Percentiles rank a stretch among this genome's conserved stretches.
Evolutionary conservation across 2,888 invertebrate species (phyloP).

Genomic region (Buathra laborator): DNA sequence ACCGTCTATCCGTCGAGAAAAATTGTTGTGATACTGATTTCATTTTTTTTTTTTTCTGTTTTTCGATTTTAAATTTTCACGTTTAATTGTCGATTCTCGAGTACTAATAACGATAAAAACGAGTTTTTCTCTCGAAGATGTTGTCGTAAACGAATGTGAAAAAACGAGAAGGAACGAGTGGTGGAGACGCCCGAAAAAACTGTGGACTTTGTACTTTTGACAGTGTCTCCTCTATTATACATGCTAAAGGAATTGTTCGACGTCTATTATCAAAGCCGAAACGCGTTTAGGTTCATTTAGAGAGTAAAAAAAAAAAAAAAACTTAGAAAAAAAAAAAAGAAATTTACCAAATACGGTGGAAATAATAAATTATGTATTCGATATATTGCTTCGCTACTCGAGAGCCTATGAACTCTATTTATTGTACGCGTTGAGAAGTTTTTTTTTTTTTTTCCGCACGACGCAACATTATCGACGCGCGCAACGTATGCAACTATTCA

Average conservation of each 20-base stretch:
- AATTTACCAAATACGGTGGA: constrained; percentile 3
- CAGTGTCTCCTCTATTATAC: constrained; percentile 26
- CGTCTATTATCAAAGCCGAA: constrained; percentile 3
- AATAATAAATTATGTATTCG: constrained; percentile 40
- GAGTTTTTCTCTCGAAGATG: constrained; percentile 6
- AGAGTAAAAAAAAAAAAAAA: background rate
- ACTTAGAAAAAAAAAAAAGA: background rate
- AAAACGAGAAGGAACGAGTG: constrained; percentile 4
- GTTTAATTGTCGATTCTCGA: background rate
- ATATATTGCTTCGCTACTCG: constrained; percentile 16
- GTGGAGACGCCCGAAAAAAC: constrained; percentile 48
- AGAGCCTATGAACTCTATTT: constrained; percentile 1
- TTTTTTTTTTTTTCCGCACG: background rate
- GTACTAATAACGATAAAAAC: background rate
- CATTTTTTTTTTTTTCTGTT: background rate
- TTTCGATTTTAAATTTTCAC: no score
- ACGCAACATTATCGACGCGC: constrained; percentile 13
- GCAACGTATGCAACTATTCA: constrained; percentile 4
- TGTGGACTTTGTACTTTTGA: constrained; percentile 60
- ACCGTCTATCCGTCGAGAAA: background rate
- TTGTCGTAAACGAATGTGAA: background rate
- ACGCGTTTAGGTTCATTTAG: background rate
- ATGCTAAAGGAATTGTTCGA: constrained; percentile 1
- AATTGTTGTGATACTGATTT: background rate
- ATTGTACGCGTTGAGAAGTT: constrained; percentile 7